Evolutionary conservation across 2,888 invertebrate species (phyloP).

Genomic region (Boloria selene): DNA sequence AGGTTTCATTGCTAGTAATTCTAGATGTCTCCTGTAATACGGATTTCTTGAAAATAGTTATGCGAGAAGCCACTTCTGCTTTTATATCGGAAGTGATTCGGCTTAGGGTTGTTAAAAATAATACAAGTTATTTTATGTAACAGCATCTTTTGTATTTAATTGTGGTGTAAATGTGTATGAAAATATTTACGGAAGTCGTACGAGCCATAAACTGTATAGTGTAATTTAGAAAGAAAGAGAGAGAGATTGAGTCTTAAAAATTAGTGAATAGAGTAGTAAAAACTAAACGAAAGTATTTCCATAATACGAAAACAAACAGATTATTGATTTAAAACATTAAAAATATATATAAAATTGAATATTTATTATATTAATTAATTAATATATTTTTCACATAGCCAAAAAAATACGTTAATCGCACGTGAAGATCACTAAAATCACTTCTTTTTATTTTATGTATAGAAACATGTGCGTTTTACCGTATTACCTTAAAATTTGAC

Average conservation of each 20-base stretch:
- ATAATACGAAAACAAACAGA: too few relatives aligned
- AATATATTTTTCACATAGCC: too few relatives aligned
- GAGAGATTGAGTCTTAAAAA: background rate
- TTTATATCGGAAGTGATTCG: conserved; percentile 12
- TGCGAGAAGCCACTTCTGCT: conserved; percentile 15
- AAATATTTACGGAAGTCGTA: too few relatives aligned
- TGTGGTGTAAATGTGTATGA: too few relatives aligned
- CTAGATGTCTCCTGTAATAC: conserved; percentile 17
- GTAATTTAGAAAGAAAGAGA: background rate
- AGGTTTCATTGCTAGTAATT: conserved; percentile 17
- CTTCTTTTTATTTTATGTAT: too few relatives aligned
- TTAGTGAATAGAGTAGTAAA: background rate
- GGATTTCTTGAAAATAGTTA: conserved; percentile 26
- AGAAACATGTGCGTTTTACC: too few relatives aligned
- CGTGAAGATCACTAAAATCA: too few relatives aligned
- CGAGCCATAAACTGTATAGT: background rate
- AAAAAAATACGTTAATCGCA: too few relatives aligned
- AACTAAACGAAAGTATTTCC: background rate
- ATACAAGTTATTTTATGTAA: background rate
- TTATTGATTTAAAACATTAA: too few relatives aligned
- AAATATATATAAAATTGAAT: too few relatives aligned
- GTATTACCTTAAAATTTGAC: background rate
- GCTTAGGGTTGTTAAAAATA: conserved; percentile 16
- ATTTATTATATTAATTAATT: too few relatives aligned
- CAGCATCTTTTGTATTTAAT: background rate